Conservation (phyloP, 2,113 vertebrate species). For the Capreolus pygargus region DNA sequence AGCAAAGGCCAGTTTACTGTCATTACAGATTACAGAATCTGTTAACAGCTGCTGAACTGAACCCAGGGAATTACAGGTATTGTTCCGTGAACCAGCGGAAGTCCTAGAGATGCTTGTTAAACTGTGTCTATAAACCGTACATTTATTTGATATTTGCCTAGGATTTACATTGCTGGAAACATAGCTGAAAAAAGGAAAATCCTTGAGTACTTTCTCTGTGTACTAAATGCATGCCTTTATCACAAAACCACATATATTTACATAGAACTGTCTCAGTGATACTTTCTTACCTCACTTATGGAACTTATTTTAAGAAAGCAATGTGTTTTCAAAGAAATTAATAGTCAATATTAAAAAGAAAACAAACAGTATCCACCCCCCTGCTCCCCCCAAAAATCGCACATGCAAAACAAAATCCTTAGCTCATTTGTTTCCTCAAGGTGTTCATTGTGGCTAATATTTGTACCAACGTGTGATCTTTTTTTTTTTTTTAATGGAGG, state of each 20-base stretch:
- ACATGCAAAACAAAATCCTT: conserved; percentile 30
- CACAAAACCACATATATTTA: conserved; percentile 20
- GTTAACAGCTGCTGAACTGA: conserved; percentile 81
- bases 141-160: conserved; percentile 61
- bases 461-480: conserved; percentile 62
- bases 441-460: conserved; percentile 61
- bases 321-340: background rate
- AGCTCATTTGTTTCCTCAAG: conserved; percentile 35
- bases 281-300: background rate
- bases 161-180: conserved; percentile 34
- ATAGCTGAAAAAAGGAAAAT: conserved; percentile 36
- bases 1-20: conserved; percentile 87
- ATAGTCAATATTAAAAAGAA: conserved; percentile 19
- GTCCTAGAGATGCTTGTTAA: conserved; percentile 53
- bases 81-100: conserved; percentile 63
- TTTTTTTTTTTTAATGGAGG: conserved; percentile 59
- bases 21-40: conserved; percentile 85
- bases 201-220: conserved; percentile 26
- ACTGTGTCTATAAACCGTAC: background rate
- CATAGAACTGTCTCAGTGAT: conserved; percentile 6
- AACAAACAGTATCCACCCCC: background rate
- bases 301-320: conserved; percentile 40
- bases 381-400: background rate
- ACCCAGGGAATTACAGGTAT: conserved; percentile 81
- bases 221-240: background rate